A percentile compares a stretch with the other conserved stretches of the same genome.
These are phyloP conservation scores for Macropus fuliginosus DNA, from an alignment of 2,797 vertebrate genomes.

Conservation along the genomic window DNA sequence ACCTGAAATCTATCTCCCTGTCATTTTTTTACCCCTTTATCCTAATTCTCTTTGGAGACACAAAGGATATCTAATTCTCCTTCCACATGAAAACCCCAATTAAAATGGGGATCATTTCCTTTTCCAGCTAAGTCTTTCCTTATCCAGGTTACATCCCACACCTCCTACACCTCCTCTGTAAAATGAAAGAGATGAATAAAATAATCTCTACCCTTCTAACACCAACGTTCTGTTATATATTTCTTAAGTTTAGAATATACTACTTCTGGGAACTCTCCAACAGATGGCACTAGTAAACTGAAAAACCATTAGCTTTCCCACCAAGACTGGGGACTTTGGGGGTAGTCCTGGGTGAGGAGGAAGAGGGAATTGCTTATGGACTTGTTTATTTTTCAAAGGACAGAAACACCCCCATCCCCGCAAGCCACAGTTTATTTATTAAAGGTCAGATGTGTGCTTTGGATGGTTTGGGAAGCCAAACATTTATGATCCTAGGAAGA, in stretches of 20 bases:
- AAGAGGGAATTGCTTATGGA: not conserved
- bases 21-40: not conserved
- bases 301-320: not conserved
- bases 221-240: not conserved
- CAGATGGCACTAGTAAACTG: not conserved
- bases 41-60: not conserved
- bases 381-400: not conserved
- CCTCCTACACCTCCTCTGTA: not conserved
- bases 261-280: not conserved
- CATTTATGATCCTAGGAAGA: not conserved
- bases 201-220: not conserved
- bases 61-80: not conserved
- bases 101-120: not conserved
- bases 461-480: not conserved
- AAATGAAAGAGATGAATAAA: not conserved
- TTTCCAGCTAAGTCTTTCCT: not conserved
- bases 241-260: not conserved
- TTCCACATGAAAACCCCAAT: not conserved
- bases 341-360: not conserved
- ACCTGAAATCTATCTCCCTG: not conserved
- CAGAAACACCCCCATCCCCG: not conserved
- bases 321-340: not conserved
- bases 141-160: not conserved
- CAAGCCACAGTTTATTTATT: not conserved
- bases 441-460: not conserved